Evolutionary conservation across 2,888 invertebrate species (phyloP).

Genomic region (Amblyjoppa proteus): DNA sequence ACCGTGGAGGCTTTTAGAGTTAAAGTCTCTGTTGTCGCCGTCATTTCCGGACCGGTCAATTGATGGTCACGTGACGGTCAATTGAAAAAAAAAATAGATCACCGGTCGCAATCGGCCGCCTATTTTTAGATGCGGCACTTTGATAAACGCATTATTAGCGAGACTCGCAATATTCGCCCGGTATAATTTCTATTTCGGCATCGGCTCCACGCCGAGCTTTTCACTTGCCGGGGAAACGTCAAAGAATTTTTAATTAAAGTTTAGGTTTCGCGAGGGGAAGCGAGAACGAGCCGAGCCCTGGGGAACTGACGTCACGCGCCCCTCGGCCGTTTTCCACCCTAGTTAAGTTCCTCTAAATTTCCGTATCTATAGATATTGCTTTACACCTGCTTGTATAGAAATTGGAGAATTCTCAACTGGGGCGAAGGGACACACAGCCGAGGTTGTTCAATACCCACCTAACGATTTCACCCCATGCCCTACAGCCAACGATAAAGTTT

Average conservation of each 20-base stretch:
- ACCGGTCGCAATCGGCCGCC: too few species aligned
- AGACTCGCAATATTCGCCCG: background rate
- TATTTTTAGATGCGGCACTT: background rate
- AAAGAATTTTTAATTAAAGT: conserved; percentile 66
- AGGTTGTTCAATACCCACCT: background rate
- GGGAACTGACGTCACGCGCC: conserved; percentile 56
- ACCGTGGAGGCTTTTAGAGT: too few species aligned
- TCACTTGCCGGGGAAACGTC: conserved; percentile 39
- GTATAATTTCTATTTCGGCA: conserved; percentile 28
- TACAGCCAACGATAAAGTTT: background rate
- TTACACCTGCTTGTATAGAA: conserved; percentile 33
- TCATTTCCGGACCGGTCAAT: too few species aligned
- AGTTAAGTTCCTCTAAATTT: background rate
- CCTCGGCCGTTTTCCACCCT: conserved; percentile 14
- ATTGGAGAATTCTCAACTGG: background rate
- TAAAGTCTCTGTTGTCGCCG: too few species aligned
- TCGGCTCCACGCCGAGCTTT: conserved; percentile 12
- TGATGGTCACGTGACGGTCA: too few species aligned
- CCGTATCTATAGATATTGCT: conserved; percentile 30
- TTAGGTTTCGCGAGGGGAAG: conserved; percentile 18
- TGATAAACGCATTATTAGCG: background rate
- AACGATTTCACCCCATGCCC: background rate
- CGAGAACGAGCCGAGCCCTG: conserved; percentile 39
- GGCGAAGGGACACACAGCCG: background rate
- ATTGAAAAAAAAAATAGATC: too few species aligned